Base-by-base conservation (phyloP, 2,888 invertebrate species). In the Drosophila dives region DNA sequence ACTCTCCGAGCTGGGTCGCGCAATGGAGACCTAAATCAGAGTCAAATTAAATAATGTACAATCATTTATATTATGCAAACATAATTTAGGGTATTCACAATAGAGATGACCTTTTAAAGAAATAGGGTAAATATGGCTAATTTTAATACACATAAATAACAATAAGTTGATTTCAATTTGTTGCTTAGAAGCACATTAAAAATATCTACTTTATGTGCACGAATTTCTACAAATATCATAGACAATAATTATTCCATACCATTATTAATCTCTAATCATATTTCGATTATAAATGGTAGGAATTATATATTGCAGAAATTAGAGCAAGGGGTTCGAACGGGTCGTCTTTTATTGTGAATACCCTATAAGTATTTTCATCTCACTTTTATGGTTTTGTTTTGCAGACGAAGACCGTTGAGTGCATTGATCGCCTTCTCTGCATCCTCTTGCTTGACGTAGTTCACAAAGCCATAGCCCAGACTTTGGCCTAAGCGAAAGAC, bases 331-430 rank as follows among this genome's bases (percentile, higher is more conserved):
- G 17, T 26, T 6, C n/a, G 2, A 32, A 7, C n/a, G n/a, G 26
- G n/a, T 29, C 62, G 36, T 10, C 29, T 23, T 12, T 17, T 34
- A n/a, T 20, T 23, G 48, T 34, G 42, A 33, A 59, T 40, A 61
- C 55, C 20, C n/a, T 15, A 7, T 20, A 32, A 29, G 29, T 29
- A 0, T 6, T 32, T 17, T 33, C 15, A 6, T 73, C 87, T 77
- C 93, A 98, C 99, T 96, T 99, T 99, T 92, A 99, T 99, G 70
- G 99, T 99, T 95, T 99, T 99, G 94, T 99, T 99, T 94, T 99
- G 99, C 89, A 99, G 95, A 86, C 99, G 96, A 86, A 99, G 96
- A 89, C 99, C 99, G 94, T 99, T 99, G 91, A 99, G 95, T 71
- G 99, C 98, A 94, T 96, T 97, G 94, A 99, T 99, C 83, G 99